Base-by-base conservation (phyloP, 64 coral and sea anemone species). In the Porites australiensis region DNA sequence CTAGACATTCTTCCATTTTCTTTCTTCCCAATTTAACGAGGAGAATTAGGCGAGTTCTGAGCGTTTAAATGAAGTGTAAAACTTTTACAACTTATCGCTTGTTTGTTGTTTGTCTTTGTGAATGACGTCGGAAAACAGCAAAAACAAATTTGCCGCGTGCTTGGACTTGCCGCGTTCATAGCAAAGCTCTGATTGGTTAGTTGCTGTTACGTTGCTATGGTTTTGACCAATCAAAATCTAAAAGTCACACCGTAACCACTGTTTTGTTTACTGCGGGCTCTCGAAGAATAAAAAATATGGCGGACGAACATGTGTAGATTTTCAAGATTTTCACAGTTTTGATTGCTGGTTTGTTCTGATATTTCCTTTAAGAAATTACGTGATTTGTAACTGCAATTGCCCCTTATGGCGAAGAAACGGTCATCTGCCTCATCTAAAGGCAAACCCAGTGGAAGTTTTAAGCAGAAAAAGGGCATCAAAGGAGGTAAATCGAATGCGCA, bases 141-240 rank as follows among this genome's bases (percentile, higher is more conserved):
- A 74, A 76, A 58, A 63, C 12, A 44, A 88, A 75, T 59, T 88
- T 59, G 13, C 4, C 86, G 86, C 68, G 57, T 59, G 50, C 21
- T 88, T 73, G 50, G 69, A 23, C 85, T 73, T 75, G 85, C 65
- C 50, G 72, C 22, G 23, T 18, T 21, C 5, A 9, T 0, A 2
- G 8, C 4, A 8, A 4, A 75, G 68, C 23, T 61, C 22, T 73
- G 23, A 88, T 88, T 76, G 69, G 69, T 88, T 15, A 20, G 60
- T 23, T 58, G 13, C 19, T 60, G 37, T 74, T 86, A 59, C 77
- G 77, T 27, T 68, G 81, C 20, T 63, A 61, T 64, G 4, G 14
- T 18, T 51, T 21, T 68, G 63, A 9, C 81, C 81, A 84, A 84
- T 84, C 44, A 84, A 44, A 64, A 67, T 16, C 16, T 22, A 50